Conservation (phyloP, 2,888 invertebrate species). For the Harpagoxenus sublaevis region DNA sequence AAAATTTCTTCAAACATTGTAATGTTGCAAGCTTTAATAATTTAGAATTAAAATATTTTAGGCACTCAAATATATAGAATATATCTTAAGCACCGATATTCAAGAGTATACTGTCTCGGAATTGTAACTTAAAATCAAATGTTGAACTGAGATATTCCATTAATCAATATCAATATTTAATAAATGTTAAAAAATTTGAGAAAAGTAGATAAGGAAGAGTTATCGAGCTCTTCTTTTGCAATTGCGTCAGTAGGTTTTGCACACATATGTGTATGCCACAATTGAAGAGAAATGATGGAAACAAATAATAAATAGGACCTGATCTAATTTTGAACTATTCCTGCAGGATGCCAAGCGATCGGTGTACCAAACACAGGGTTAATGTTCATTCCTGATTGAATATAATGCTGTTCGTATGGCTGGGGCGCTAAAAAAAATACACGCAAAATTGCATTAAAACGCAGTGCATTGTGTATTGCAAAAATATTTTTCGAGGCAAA, state of each 20-base stretch:
- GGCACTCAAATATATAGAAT: not conserved
- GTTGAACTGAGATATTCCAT: not conserved
- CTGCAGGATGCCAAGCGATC: conserved; percentile 25
- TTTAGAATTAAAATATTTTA: conserved; percentile 3
- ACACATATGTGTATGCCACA: not conserved
- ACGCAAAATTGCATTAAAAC: conserved; percentile 35
- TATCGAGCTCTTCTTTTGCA: conserved; percentile 30
- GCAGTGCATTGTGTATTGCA: not conserved
- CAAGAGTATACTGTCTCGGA: not conserved
- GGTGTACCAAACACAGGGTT: conserved; percentile 52
- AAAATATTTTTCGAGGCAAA: conserved; percentile 19
- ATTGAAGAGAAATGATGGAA: conserved; percentile 9
- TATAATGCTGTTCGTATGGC: conserved; percentile 8
- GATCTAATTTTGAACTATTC: conserved; percentile 42
- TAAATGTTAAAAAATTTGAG: conserved; percentile 8
- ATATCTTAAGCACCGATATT: not conserved
- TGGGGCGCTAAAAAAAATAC: conserved; percentile 42
- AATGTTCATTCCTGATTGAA: conserved; percentile 36
- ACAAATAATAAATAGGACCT: not conserved
- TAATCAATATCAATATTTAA: not conserved
- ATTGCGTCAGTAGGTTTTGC: conserved; percentile 61
- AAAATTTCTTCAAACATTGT: conserved; percentile 18
- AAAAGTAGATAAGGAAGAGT: not conserved
- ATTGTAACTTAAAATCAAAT: conserved; percentile 6
- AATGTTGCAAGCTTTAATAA: not conserved